Conservation (phyloP, 2,113 vertebrate species). For the Camelus bactrianus region DNA sequence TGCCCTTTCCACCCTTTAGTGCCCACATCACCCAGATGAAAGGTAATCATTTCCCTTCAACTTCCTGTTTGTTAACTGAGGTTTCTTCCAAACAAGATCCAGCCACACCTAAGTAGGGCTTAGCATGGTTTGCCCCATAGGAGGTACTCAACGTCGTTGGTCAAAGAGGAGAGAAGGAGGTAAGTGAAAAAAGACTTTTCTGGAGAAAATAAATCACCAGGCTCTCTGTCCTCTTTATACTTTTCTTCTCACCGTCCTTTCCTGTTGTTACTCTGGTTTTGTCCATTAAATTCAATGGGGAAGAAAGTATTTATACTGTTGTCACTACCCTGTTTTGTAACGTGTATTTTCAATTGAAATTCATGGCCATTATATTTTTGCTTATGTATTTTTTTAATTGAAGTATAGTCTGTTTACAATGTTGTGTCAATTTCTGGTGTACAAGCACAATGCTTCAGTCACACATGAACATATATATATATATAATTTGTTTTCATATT, state of each 20-base stretch:
- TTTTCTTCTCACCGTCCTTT: background rate
- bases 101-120: background rate
- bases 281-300: background rate
- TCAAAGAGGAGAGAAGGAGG: background rate
- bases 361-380: background rate
- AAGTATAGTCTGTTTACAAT: no score
- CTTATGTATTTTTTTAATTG: no score
- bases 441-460: no score
- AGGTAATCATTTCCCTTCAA: background rate
- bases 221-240: background rate
- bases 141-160: background rate
- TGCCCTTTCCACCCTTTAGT: background rate
- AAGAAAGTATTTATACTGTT: background rate
- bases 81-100: background rate
- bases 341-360: background rate
- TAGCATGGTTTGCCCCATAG: background rate
- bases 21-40: background rate
- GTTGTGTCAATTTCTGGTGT: no score
- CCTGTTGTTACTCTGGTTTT: background rate
- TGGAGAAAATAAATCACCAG: background rate
- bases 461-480: no score
- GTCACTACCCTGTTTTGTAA: background rate
- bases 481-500: no score
- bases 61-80: background rate
- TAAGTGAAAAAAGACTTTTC: background rate